A percentile compares a stretch with the other conserved stretches of the same genome.
Evolutionary conservation across 35 echinoderm and acorn worm genomes (phyloP).

Genomic region (Eucidaris tribuloides): DNA sequence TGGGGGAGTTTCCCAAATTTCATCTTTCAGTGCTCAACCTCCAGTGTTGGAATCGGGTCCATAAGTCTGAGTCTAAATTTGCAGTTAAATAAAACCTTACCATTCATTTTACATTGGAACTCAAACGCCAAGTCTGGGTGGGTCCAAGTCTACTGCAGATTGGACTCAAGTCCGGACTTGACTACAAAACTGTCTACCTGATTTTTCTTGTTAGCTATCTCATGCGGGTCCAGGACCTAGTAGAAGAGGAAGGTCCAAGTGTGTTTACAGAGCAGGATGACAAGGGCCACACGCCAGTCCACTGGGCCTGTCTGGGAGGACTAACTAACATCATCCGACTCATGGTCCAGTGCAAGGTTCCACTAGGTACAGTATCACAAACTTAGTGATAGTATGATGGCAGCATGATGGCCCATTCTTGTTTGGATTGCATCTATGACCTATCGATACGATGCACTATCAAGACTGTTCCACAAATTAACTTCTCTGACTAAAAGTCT

Average conservation of each 20-base stretch:
- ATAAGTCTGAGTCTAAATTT: background rate
- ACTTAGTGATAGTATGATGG: too few relatives aligned
- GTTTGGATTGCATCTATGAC: too few relatives aligned
- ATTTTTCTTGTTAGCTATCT: conserved; percentile 61
- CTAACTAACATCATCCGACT: conserved; percentile 86
- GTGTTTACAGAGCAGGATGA: conserved; percentile 77
- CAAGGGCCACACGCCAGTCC: conserved; percentile 91
- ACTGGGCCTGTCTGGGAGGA: conserved; percentile 93
- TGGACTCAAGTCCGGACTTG: background rate
- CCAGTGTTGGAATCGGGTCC: background rate
- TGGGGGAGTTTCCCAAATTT: too few relatives aligned
- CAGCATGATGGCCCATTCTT: too few relatives aligned
- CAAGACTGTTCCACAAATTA: too few relatives aligned
- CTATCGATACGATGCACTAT: too few relatives aligned
- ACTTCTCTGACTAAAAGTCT: too few relatives aligned
- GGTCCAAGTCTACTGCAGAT: background rate
- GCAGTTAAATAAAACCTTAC: background rate
- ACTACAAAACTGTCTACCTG: too few relatives aligned
- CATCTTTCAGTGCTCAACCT: background rate
- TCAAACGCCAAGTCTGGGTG: background rate
- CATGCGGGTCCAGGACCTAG: conserved; percentile 83
- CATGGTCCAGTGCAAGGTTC: conserved; percentile 89
- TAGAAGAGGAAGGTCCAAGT: conserved; percentile 87
- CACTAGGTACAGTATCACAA: too few relatives aligned
- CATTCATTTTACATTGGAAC: background rate